A percentile compares a stretch with the other conserved stretches of the same genome.
Evolutionary conservation across 2,888 invertebrate genomes (phyloP).

Genomic region (Pristionchus exspectatus): DNA sequence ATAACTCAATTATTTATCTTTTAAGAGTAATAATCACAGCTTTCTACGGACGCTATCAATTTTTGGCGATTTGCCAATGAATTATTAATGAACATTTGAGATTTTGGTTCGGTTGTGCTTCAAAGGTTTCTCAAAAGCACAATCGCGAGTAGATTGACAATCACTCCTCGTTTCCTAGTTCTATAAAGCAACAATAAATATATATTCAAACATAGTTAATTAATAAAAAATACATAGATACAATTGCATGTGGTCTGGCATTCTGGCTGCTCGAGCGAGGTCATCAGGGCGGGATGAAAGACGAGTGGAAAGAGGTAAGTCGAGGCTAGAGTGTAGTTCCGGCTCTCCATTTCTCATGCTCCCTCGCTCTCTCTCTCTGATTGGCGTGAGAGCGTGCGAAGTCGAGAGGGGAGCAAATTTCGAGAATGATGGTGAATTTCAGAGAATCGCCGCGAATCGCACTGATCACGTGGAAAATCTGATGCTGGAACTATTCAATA

Average conservation of each 20-base stretch:
- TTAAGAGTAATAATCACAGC: neutral
- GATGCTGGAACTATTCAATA: conserved; percentile 70
- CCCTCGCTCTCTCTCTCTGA: too few species aligned
- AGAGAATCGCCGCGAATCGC: conserved; percentile 66
- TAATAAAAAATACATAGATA: too few species aligned
- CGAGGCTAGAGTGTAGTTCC: neutral
- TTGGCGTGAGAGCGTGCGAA: neutral
- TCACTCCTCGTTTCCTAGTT: too few species aligned
- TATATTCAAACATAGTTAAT: too few species aligned
- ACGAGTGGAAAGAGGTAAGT: conserved; percentile 59
- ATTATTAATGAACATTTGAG: too few species aligned
- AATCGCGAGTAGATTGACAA: neutral
- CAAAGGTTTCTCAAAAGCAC: neutral
- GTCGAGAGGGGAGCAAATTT: neutral
- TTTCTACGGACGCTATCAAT: too few species aligned
- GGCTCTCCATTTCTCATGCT: neutral
- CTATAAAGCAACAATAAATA: too few species aligned
- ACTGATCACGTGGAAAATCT: conserved; percentile 60
- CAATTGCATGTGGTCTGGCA: conserved; percentile 61
- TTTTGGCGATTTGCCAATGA: too few species aligned
- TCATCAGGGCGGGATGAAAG: conserved; percentile 63
- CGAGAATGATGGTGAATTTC: neutral
- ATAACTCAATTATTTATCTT: too few species aligned
- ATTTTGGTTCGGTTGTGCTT: neutral
- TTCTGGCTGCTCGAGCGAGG: conserved; percentile 68